Evolutionary conservation across 1,140 invertebrate genomes (phyloP), one percentile per base, ranked within the genome.

Genomic region (Lepidurus apus): DNA sequence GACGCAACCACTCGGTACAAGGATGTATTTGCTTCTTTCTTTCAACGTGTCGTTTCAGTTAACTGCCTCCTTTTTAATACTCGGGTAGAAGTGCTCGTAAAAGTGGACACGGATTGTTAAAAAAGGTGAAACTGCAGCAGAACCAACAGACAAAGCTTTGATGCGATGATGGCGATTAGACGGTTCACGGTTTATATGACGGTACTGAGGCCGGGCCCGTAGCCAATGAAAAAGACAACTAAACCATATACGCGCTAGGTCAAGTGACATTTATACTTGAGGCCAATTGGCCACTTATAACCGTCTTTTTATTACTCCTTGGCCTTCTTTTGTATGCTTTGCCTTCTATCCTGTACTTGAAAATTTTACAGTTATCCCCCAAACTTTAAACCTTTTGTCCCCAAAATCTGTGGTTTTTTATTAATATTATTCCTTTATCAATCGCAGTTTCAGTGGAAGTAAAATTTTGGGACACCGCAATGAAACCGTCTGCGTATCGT

Each of bases 61-160:
- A 65, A 65, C 53, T 65, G 53, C 53, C 21, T 21, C 53, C n/a
- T 65, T 65, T n/a, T 65, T 65, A 65, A 21, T n/a, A 65, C 53
- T 65, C 21, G 17, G 53, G 17, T 65, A 7, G 17, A 65, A 65
- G 53, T 65, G 53, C 53, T 65, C 53, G 53, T 65, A 65, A 65
- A 65, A 65, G 53, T 4, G 8, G 3, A 13, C 21, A 65, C 1
- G 53, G 53, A 13, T 65, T 9, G 53, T 65, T 65, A 21, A 65
- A 65, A 65, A 17, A 21, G 1, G 21, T 7, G 53, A 17, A 65
- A 65, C 13, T 13, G 53, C 53, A 7, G 53, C 17, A 65, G 6
- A 11, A 21, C 9, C 9, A 65, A 65, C 45, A 47, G 6, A 13
- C 17, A n/a, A 65, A 13, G 17, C 47, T 13, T 6, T 13, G 13